These are phyloP conservation scores for Drosophila mettleri DNA, from an alignment of 2,888 invertebrate species.

Conservation along the genomic window DNA sequence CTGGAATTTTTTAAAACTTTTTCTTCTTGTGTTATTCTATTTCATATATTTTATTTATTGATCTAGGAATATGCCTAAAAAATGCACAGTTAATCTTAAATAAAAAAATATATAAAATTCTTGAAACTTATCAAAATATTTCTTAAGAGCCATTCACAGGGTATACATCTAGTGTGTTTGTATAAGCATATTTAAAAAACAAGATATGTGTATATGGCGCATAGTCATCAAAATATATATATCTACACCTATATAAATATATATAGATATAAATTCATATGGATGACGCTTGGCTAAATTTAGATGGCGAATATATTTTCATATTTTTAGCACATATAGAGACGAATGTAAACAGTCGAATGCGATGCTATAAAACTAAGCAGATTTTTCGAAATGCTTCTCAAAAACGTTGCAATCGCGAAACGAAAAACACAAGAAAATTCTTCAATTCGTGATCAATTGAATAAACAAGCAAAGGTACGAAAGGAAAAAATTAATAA, in stretches of 20 bases:
- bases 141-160: not conserved
- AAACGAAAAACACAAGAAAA: conserved; percentile 45
- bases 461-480: conserved; percentile 54
- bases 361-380: conserved; percentile 56
- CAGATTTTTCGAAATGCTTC: conserved; percentile 39
- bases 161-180: conserved; percentile 11
- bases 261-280: conserved; percentile 45
- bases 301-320: conserved; percentile 73
- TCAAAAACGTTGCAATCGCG: conserved; percentile 61
- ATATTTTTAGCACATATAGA: conserved; percentile 74
- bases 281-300: conserved; percentile 75
- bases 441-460: not conserved
- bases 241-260: conserved; percentile 7
- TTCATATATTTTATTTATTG: too few relatives aligned
- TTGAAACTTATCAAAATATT: not conserved
- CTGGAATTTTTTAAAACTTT: too few relatives aligned
- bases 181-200: not conserved
- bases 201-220: conserved; percentile 4
- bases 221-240: conserved; percentile 5
- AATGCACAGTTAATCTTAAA: too few relatives aligned
- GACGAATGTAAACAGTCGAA: conserved; percentile 69
- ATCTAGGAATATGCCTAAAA: too few relatives aligned
- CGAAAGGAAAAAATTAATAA: not conserved
- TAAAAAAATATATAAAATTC: too few relatives aligned
- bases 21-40: too few relatives aligned